A percentile compares a stretch with the other conserved stretches of the same genome.
These are phyloP conservation scores for Xenentodon cancila DNA, from an alignment of 2,797 vertebrate genomes.

Conservation along the genomic window DNA sequence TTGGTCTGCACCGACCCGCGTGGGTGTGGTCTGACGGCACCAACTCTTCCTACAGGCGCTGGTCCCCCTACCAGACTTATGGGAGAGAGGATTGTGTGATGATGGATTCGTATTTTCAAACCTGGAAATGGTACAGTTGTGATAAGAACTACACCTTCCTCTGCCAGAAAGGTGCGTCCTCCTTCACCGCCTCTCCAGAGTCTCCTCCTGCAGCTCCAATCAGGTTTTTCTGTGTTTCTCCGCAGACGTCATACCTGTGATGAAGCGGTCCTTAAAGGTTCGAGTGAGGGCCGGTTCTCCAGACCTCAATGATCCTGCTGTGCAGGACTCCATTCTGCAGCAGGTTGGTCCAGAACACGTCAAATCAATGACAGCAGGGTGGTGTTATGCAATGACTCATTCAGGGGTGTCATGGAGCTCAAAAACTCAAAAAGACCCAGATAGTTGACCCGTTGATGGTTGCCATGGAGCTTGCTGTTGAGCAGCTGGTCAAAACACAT, in stretches of 20 bases:
- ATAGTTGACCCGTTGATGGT: too few relatives aligned
- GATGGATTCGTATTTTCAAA: fast-evolving
- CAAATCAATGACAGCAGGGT: not conserved
- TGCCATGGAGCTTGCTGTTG: too few relatives aligned
- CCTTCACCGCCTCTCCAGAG: not conserved
- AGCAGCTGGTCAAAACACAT: too few relatives aligned
- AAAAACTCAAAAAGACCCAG: too few relatives aligned
- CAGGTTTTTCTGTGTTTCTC: not conserved
- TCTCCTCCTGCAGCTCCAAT: not conserved
- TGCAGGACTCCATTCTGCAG: conserved; percentile 29
- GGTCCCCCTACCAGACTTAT: fast-evolving
- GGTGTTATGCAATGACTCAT: too few relatives aligned
- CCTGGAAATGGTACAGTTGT: not conserved
- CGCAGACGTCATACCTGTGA: not conserved
- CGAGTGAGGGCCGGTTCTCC: not conserved
- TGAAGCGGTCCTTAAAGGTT: conserved; percentile 1
- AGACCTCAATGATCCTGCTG: not conserved
- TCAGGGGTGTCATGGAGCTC: too few relatives aligned
- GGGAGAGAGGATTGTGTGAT: not conserved
- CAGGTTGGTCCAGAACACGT: too few relatives aligned
- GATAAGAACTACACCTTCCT: not conserved
- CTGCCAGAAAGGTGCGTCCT: conserved; percentile 31
- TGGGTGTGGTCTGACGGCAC: conserved; percentile 28
- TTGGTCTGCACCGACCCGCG: not conserved
- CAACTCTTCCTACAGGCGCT: not conserved